Percentiles rank a stretch among this genome's conserved stretches.
phyloP scores from a whole-genome alignment of 2,888 invertebrate genomes.

The Chymomyza procnemis region DNA sequence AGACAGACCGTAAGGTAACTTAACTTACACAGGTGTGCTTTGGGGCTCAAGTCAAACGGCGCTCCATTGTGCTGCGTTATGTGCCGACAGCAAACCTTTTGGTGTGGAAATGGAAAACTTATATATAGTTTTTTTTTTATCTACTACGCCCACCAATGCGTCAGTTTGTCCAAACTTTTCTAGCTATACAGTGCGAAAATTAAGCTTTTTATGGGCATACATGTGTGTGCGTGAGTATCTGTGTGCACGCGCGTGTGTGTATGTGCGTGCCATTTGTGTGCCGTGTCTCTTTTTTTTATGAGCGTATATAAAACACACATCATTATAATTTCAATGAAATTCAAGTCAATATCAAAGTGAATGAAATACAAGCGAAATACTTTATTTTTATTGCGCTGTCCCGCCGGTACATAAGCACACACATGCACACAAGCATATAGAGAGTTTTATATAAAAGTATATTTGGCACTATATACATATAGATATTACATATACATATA shows the following conservation, averaged over 20 bases:
- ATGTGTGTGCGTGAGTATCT: conserved; percentile 16
- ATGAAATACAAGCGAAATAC: conserved; percentile 42
- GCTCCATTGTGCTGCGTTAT: no score
- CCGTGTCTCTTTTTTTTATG: conserved; percentile 41
- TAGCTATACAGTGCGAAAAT: not conserved
- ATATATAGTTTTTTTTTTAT: not conserved
- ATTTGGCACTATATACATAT: conserved; percentile 28
- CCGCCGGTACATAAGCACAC: conserved; percentile 4
- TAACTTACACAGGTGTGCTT: not conserved
- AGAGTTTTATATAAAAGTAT: not conserved
- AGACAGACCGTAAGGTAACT: not conserved
- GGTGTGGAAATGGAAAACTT: not conserved
- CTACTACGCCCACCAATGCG: not conserved
- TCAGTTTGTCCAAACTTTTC: not conserved
- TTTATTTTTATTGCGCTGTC: conserved; percentile 39
- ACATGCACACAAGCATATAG: not conserved
- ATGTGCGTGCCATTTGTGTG: conserved; percentile 9
- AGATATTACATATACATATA: no score
- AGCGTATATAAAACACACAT: conserved; percentile 61
- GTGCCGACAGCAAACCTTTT: not conserved
- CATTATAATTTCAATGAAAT: conserved; percentile 71
- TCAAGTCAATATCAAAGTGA: conserved; percentile 64
- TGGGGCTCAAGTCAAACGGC: not conserved
- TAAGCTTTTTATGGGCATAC: not conserved
- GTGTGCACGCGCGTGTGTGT: not conserved